A percentile compares a stretch with the other conserved stretches of the same genome.
These are phyloP conservation scores for Drosophila rhopaloa DNA, from an alignment of 1,140 invertebrate species.

Conservation along the genomic window DNA sequence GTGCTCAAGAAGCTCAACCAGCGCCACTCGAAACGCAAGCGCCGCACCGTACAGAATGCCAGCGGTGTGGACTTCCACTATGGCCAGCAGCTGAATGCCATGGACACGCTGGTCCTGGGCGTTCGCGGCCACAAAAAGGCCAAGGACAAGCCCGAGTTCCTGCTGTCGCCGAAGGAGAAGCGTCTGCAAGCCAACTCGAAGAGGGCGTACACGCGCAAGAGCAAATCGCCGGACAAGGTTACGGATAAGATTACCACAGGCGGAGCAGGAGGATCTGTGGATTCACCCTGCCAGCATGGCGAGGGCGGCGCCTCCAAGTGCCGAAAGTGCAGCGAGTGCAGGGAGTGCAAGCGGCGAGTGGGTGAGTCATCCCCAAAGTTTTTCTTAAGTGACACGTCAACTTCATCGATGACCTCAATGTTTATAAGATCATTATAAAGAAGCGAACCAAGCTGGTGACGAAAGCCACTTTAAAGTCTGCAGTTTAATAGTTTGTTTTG, in stretches of 20 bases:
- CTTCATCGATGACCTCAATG: not conserved
- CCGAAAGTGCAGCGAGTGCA: conserved; percentile 52
- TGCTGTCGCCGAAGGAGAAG: conserved; percentile 71
- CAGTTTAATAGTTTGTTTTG: too few relatives aligned
- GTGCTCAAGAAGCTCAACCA: conserved; percentile 71
- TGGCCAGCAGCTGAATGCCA: conserved; percentile 64
- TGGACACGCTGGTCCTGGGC: conserved; percentile 64
- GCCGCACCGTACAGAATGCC: conserved; percentile 77
- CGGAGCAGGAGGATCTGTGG: not conserved
- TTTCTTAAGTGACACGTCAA: not conserved
- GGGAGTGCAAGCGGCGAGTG: conserved; percentile 37
- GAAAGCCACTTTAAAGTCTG: not conserved
- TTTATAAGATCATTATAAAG: not conserved
- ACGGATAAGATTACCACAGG: conserved; percentile 16
- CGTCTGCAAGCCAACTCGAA: conserved; percentile 58
- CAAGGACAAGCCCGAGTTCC: conserved; percentile 68
- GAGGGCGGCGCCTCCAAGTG: conserved; percentile 14
- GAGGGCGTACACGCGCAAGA: conserved; percentile 58
- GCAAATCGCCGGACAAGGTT: conserved; percentile 55
- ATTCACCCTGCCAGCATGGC: not conserved
- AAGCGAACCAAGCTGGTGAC: not conserved
- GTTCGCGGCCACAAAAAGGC: conserved; percentile 57
- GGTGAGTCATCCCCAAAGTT: conserved; percentile 32
- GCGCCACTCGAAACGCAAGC: conserved; percentile 78
- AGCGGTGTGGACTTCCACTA: conserved; percentile 80